Evolutionary conservation across 2,888 invertebrate species (phyloP).

Genomic region (Machimus rusticus): DNA sequence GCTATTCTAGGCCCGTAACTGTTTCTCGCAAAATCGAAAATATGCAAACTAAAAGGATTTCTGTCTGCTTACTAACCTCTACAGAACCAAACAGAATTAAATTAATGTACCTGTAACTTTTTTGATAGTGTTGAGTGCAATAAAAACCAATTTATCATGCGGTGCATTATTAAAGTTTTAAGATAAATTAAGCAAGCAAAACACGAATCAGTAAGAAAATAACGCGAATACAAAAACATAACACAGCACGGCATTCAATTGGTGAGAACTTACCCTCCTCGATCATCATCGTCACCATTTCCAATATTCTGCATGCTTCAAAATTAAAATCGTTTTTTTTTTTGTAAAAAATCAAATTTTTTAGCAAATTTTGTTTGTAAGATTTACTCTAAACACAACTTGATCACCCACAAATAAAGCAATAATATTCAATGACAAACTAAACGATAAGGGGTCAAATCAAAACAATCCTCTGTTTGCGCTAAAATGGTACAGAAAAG

Average conservation of each 20-base stretch:
- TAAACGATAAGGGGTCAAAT: background rate
- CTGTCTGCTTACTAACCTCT: background rate
- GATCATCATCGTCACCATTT: conserved; percentile 63
- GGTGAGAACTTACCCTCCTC: conserved; percentile 64
- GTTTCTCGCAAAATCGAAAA: background rate
- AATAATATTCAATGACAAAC: conserved; percentile 1
- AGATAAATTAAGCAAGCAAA: background rate
- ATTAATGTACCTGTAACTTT: background rate
- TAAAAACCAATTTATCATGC: background rate
- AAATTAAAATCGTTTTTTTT: conserved; percentile 48
- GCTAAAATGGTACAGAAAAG: conserved; percentile 20
- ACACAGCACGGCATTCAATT: background rate
- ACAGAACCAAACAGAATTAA: background rate
- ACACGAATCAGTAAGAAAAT: background rate
- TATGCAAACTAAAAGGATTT: background rate
- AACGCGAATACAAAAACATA: conserved; percentile 2
- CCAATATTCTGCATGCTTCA: conserved; percentile 66
- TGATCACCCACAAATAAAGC: conserved; percentile 23
- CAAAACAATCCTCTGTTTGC: background rate
- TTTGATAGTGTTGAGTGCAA: background rate
- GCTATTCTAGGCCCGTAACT: no score
- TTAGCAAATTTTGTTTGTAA: conserved; percentile 36
- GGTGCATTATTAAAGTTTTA: background rate
- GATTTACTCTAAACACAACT: conserved; percentile 21
- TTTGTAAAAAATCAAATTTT: background rate